Evolutionary conservation across 2,888 invertebrate species (phyloP), one percentile per base, ranked within the genome.

Genomic region (Andricus quercusramuli): DNA sequence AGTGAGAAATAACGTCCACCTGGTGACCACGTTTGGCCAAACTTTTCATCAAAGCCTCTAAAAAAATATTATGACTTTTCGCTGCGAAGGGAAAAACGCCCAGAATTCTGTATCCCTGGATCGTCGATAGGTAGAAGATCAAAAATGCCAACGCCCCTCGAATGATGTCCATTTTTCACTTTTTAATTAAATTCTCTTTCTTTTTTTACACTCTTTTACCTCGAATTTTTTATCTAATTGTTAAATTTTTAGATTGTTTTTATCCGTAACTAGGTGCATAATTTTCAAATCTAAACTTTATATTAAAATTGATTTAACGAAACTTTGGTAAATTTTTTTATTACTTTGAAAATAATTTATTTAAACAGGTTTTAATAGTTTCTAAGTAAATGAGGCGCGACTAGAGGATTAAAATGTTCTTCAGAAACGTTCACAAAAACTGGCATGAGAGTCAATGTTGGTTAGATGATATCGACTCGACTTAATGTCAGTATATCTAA

Each of bases 41-140:
- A 62, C 92, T 93, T 77, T 90, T 90, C 6, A 93, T 89, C 70
- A 94, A 82, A 0, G 93, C 88, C 44, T 90, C 91, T 78, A 91
- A 91, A 90, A 94, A 93, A 89, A 93, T 93, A 32, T 90, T 93
- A 81, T 94, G 94, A 68, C 94, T 94, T 79, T 90, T 93, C 20
- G 92, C 93, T 25, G 93, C 93, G 81, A 93, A 93, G 2, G 92
- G 90, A 81, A 92, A 93, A 1, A 93, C 88, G 0, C 91, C 93
- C 44, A 94, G 87, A 62, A 86, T 85, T 81, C 86, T 77, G 67
- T 85, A 83, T 13, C 80, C 82, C 22, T 83, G 80, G 37, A 79
- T 78, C 11, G 78, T 62, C 3, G 76, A 29, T 0, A n/a, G 4
- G 25, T 68, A 22, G 3, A 78, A 17, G 29, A 66, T 62, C 6